Base-by-base conservation (phyloP, 1,140 invertebrate species). In the Pogonomyrmex californicus region DNA sequence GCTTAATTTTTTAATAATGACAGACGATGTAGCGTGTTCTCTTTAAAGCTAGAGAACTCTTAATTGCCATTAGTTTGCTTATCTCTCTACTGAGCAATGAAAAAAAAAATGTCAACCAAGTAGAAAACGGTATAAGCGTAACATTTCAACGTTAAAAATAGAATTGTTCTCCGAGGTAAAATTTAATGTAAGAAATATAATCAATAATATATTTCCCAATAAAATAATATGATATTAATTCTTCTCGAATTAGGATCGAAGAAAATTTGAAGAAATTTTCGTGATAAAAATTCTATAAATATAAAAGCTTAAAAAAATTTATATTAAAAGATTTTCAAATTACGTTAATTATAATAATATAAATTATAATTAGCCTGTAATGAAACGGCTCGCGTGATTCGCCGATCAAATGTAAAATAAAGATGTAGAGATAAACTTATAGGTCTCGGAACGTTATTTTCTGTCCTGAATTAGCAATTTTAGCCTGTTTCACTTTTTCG, bases 1-100 rank as follows among this genome's bases (percentile, higher is more conserved):
- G 47, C 7, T 14, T 79, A n/a, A 68, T 70, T 81, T 70, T 70
- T 70, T 70, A 68, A 70, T 68, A 79, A 38, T 3, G 41, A 56
- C 49, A 63, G 30, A 9, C 41, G 41, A 66, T 17, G 6, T 66
- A 65, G 17, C 9, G n/a, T 41, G n/a, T 41, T 14, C n/a, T 77
- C 17, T 78, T 36, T 54, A 17, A 41, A 54, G n/a, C 62, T 14
- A 68, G 30, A 65, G 23, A 66, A n/a, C 17, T 41, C 12, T 1
- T 78, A 78, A 78, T 78, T 78, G 41, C 41, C 58, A 33, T 36
- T n/a, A 14, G 14, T 44, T 12, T 10, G 23, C 38, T 62, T 62
- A 65, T 47, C 41, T 47, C 49, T 41, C 23, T 17, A 41, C 44
- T 76, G n/a, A 30, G 38, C 23, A 60, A 76, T 60, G 38, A 7